Conservation (phyloP, 2,797 vertebrate genomes). For the Tympanoctomys barrerae region DNA sequence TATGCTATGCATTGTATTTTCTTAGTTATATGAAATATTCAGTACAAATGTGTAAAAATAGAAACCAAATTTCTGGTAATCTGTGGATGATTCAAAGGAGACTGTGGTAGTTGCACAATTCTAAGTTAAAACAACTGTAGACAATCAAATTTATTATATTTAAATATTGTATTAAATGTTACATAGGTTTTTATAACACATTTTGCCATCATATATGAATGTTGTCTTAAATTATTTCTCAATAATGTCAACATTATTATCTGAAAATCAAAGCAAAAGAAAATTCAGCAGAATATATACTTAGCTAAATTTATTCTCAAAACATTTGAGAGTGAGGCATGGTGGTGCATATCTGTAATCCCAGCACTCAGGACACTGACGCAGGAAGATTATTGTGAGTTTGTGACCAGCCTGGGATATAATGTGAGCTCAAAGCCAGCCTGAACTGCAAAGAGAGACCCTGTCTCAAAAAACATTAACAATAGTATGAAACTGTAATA, state of each 20-base stretch:
- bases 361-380: too few species aligned
- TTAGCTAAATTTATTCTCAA: background rate
- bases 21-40: background rate
- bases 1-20: background rate
- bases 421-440: too few species aligned
- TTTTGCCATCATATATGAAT: background rate
- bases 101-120: background rate
- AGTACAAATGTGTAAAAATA: background rate
- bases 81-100: background rate
- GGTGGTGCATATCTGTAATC: too few species aligned
- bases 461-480: background rate
- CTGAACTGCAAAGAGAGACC: too few species aligned
- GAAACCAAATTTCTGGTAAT: background rate
- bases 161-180: background rate
- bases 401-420: too few species aligned
- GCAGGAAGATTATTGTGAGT: too few species aligned
- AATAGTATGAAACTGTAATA: background rate
- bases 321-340: background rate
- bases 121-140: background rate
- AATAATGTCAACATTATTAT: background rate
- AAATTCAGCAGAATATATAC: background rate
- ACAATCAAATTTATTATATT: background rate
- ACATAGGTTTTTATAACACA: background rate
- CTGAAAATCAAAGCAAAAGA: background rate
- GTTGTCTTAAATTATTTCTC: background rate